Conservation (phyloP, 2,797 vertebrate species). For the Sebastes taczanowskii region DNA sequence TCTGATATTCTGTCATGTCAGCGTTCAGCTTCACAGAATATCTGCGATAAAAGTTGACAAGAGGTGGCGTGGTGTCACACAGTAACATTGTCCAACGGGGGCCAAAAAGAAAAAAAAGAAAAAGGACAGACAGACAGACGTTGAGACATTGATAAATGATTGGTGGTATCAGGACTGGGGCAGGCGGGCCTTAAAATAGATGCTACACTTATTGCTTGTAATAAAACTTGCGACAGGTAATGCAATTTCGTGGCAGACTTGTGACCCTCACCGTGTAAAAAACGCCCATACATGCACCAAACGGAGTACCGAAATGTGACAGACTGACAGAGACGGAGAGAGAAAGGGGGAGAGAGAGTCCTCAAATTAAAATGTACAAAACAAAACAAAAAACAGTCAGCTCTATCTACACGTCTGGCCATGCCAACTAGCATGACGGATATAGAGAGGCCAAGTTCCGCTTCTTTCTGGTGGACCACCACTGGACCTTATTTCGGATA, state of each 20-base stretch:
- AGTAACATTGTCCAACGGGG: conserved; percentile 3
- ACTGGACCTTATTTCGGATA: too few relatives aligned
- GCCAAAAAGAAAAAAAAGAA: not conserved
- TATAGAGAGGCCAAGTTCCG: not conserved
- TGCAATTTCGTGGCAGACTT: conserved; percentile 83
- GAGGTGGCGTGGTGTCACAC: conserved; percentile 14
- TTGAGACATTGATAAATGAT: conserved; percentile 5
- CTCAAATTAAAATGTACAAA: conserved; percentile 48
- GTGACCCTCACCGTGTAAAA: conserved; percentile 77
- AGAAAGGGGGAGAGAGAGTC: conserved; percentile 53
- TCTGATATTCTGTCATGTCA: conserved; percentile 41
- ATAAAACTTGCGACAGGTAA: conserved; percentile 79
- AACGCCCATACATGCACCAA: conserved; percentile 87
- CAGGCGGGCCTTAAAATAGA: conserved; percentile 75
- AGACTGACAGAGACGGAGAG: conserved; percentile 15
- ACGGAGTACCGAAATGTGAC: conserved; percentile 76
- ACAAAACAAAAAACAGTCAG: conserved; percentile 50
- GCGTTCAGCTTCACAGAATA: conserved; percentile 31
- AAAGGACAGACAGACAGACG: conserved; percentile 1
- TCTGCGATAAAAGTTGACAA: not conserved
- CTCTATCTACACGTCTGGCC: conserved; percentile 85
- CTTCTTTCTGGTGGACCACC: too few relatives aligned
- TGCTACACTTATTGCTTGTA: conserved; percentile 95
- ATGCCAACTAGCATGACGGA: conserved; percentile 73
- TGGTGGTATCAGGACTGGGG: conserved; percentile 7